Base-by-base conservation (phyloP, 2,113 vertebrate species). In the Leptodactylus fuscus region DNA sequence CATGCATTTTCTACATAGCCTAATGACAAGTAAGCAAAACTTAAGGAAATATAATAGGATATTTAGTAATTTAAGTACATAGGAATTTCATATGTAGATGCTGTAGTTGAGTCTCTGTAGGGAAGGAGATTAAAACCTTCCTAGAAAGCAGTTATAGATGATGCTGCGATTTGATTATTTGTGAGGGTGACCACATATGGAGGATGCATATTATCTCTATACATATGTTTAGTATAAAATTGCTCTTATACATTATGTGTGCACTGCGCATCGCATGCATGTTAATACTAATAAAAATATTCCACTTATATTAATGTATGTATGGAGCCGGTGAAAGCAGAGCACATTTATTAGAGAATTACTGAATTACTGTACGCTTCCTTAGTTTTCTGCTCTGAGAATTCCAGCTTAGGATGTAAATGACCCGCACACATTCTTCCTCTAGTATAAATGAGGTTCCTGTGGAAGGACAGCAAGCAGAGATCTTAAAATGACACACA, bases 21-120 rank as follows among this genome's bases (percentile, higher is more conserved):
- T 84, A 80, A 73, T 78, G 67, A 80, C 83, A 85, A 80, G 76
- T 80, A 80, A 70, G 44, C 65, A 80, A 79, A 85, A 71, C 83
- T 80, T 85, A 85, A 85, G 49, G 70, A 80, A 58, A 71, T 85
- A 53, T 85, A 80, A 85, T 85, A 38, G 69, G 49, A 71, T 55
- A 27, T 77, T 58, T 79, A 36, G 55, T 85, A 85, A 79, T 79
- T 65, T 11, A 9, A 55, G 34, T 29, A 65, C 51, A 49, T 55
- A 79, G 62, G 83, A 49, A 62, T 79, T 44, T 60, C 22, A 36
- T 69, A 53, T 69, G 34, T 78, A 78, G 75, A 69, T 67, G 29
- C 44, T 78, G 29, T 77, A 55, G 22, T 62, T 69, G n/a, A 70
- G 16, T 38, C 48, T 51, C 83, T 32, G 74, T 62, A 70, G 82